Percentiles rank a stretch among this genome's conserved stretches.
phyloP scores from a whole-genome alignment of 1,140 invertebrate genomes.

The Episyrphus balteatus region DNA sequence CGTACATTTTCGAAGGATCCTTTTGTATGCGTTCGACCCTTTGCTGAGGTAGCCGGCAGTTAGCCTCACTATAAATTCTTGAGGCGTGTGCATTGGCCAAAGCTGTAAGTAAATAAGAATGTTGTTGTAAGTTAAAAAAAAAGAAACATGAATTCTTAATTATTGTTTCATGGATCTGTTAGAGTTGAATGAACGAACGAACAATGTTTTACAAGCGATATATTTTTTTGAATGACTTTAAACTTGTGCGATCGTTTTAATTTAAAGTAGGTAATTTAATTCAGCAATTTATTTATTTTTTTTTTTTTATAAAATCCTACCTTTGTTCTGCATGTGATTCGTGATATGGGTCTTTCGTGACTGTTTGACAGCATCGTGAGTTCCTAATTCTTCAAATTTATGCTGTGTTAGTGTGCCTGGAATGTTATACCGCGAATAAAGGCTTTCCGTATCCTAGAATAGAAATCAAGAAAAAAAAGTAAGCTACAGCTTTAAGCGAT shows the following conservation, averaged over 20 bases:
- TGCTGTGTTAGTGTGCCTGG: constrained; percentile 15
- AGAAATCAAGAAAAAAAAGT: constrained; percentile 6
- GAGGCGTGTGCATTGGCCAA: constrained; percentile 47
- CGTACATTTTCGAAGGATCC: constrained; percentile 54
- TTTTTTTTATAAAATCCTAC: too few species aligned
- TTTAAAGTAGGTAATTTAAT: too few species aligned
- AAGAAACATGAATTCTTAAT: too few species aligned
- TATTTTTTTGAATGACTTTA: too few species aligned
- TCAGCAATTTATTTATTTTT: background rate
- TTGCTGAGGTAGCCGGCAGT: constrained; percentile 49
- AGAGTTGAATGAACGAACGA: too few species aligned
- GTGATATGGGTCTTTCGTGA: constrained; percentile 7
- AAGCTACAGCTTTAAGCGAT: too few species aligned
- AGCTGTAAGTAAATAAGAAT: constrained; percentile 10
- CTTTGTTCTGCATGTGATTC: constrained; percentile 13
- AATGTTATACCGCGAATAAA: constrained; percentile 21
- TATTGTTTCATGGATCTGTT: too few species aligned
- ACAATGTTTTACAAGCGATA: too few species aligned
- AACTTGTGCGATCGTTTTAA: too few species aligned
- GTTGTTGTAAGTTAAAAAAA: too few species aligned
- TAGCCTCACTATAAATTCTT: constrained; percentile 45
- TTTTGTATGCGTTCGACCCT: constrained; percentile 50
- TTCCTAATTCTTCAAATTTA: constrained; percentile 22
- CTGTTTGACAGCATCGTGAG: constrained; percentile 14
- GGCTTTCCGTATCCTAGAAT: constrained; percentile 20